Conservation (phyloP, 1,140 invertebrate genomes). For the Hyles euphorbiae region DNA sequence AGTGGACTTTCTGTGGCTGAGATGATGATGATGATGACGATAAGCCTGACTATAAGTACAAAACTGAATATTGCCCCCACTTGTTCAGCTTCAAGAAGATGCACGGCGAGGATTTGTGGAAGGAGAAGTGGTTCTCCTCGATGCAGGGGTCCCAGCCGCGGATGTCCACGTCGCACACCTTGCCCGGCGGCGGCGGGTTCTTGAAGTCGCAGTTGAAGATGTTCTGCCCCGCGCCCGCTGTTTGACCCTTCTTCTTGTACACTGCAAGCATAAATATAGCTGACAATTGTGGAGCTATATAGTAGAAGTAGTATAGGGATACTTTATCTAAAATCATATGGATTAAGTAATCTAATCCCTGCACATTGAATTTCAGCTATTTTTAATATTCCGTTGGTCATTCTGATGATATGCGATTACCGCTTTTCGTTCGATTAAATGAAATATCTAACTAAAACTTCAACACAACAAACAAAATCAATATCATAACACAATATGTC, state of each 20-base stretch:
- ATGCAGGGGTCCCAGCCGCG: slow-evolving; percentile 80
- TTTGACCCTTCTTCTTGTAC: slow-evolving; percentile 81
- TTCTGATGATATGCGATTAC: too few relatives aligned
- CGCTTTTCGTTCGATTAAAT: too few relatives aligned
- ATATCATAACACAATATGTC: too few relatives aligned
- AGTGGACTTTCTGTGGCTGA: too few relatives aligned
- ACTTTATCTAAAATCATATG: neutral
- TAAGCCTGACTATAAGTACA: too few relatives aligned
- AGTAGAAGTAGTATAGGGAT: neutral
- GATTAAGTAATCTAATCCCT: neutral
- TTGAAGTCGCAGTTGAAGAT: slow-evolving; percentile 81
- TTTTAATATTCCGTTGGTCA: too few relatives aligned
- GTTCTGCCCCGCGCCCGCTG: slow-evolving; percentile 80
- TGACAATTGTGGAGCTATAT: neutral
- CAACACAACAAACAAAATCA: too few relatives aligned
- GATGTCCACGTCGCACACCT: slow-evolving; percentile 85
- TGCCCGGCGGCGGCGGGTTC: slow-evolving; percentile 77
- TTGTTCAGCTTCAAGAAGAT: slow-evolving; percentile 89
- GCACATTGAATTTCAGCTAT: too few relatives aligned
- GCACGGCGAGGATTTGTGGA: slow-evolving; percentile 86
- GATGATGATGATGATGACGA: too few relatives aligned
- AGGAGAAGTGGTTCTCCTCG: slow-evolving; percentile 83
- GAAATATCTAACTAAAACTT: too few relatives aligned
- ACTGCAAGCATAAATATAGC: slow-evolving; percentile 64
- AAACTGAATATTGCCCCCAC: slow-evolving; percentile 22